Percentiles rank a stretch among this genome's conserved stretches.
Conservation (phyloP, 2,888 invertebrate species). For the Mongoloraphidia duomilia region DNA sequence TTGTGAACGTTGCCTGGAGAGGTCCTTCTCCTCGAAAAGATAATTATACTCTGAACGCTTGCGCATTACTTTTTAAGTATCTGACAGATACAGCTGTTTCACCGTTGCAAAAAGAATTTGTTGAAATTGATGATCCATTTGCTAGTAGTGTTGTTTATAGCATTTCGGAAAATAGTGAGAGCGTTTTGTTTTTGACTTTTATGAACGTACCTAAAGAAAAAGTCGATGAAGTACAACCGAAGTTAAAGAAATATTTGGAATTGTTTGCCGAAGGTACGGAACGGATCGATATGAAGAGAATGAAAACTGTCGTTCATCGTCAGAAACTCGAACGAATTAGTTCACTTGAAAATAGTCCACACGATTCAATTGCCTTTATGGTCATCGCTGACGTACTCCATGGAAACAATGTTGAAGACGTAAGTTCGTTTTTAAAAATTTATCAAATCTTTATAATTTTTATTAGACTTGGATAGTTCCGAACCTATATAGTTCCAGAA, state of each 20-base stretch:
- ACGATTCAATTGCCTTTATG: conserved; percentile 59
- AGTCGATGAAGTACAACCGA: conserved; percentile 43
- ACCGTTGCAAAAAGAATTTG: conserved; percentile 68
- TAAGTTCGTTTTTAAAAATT: conserved; percentile 29
- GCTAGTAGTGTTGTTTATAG: conserved; percentile 62
- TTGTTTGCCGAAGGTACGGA: conserved; percentile 32
- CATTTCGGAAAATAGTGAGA: conserved; percentile 56
- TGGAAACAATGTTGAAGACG: conserved; percentile 56
- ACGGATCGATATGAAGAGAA: conserved; percentile 58
- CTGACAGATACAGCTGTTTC: conserved; percentile 77
- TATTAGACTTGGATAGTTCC: too few species aligned
- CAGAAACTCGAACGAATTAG: conserved; percentile 53
- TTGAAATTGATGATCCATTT: conserved; percentile 66
- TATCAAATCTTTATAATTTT: neutral
- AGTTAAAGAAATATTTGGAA: conserved; percentile 34
- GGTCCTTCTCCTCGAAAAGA: conserved; percentile 53
- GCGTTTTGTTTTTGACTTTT: conserved; percentile 53
- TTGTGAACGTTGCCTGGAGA: conserved; percentile 65
- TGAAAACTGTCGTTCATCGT: conserved; percentile 56
- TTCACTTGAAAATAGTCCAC: conserved; percentile 61
- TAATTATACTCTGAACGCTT: conserved; percentile 44
- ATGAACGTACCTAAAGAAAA: conserved; percentile 61
- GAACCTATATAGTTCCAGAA: too few species aligned
- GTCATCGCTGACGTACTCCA: conserved; percentile 75
- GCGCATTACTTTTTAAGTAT: conserved; percentile 61